phyloP scores from a whole-genome alignment of 2,888 invertebrate species.

The Caenorhabditis imperialis region DNA sequence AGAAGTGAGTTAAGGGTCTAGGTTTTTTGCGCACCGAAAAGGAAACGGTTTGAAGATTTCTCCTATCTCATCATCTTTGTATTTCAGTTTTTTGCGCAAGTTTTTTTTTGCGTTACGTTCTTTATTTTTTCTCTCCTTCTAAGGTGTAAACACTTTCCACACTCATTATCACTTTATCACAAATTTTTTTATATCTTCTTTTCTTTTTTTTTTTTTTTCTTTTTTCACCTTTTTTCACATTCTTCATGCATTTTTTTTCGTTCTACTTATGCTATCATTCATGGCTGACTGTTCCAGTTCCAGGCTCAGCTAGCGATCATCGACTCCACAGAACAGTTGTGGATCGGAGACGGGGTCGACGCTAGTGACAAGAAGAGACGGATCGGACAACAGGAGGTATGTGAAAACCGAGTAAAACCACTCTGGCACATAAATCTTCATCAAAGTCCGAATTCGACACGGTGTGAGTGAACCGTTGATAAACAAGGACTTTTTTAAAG shows the following conservation, averaged over 20 bases:
- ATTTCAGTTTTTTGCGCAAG: conserved; percentile 54
- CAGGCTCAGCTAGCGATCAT: conserved; percentile 31
- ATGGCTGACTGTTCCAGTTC: not conserved
- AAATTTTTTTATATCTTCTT: too few species aligned
- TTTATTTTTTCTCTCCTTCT: conserved; percentile 5
- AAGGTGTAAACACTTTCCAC: conserved; percentile 41
- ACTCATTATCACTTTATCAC: conserved; percentile 10
- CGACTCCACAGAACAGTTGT: conserved; percentile 52
- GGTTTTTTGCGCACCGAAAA: conserved; percentile 24
- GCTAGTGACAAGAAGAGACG: conserved; percentile 50
- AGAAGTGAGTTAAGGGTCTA: too few species aligned
- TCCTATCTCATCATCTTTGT: conserved; percentile 50
- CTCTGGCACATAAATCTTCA: conserved; percentile 41
- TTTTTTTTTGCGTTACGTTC: conserved; percentile 27
- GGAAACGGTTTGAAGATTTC: conserved; percentile 15
- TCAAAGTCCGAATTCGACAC: conserved; percentile 48
- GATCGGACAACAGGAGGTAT: conserved; percentile 48
- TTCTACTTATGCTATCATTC: not conserved
- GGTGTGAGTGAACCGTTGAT: not conserved
- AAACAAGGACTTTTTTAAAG: not conserved
- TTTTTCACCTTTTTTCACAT: not conserved
- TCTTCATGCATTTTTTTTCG: not conserved
- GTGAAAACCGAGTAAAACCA: conserved; percentile 44
- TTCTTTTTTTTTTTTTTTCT: not conserved
- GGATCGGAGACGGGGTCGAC: conserved; percentile 31